Percentiles rank a stretch among this genome's conserved stretches.
These are phyloP conservation scores for Eptatretus burgeri DNA, from an alignment of 2,113 vertebrate genomes.

Conservation along the genomic window DNA sequence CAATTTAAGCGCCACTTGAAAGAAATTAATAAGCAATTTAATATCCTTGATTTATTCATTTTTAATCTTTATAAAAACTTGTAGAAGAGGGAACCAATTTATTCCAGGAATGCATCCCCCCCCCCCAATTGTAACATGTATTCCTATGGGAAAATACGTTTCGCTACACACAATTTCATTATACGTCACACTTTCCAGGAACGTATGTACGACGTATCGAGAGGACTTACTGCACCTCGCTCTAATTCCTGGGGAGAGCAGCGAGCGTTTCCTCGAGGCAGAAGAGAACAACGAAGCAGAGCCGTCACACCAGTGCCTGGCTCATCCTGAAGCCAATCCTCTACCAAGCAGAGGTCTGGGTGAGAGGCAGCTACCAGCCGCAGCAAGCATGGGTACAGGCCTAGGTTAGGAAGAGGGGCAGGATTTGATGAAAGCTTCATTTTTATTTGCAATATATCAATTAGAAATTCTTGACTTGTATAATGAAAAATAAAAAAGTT, in stretches of 20 bases:
- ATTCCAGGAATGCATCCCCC: too few species aligned
- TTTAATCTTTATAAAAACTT: too few species aligned
- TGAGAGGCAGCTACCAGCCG: constrained; percentile 85
- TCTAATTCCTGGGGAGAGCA: not conserved
- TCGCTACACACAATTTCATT: too few species aligned
- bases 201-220: too few species aligned
- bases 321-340: constrained; percentile 92
- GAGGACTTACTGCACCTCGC: not conserved
- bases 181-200: too few species aligned
- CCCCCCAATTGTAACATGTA: too few species aligned
- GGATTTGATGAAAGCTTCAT: not conserved
- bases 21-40: too few species aligned
- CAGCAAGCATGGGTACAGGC: constrained; percentile 60
- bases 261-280: constrained; percentile 22
- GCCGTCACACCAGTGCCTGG: constrained; percentile 72
- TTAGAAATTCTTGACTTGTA: not conserved
- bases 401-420: constrained; percentile 15
- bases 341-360: constrained; percentile 81
- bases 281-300: constrained; percentile 53
- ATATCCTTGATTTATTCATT: too few species aligned
- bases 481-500: too few species aligned
- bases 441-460: not conserved
- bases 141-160: too few species aligned
- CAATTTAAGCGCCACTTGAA: too few species aligned
- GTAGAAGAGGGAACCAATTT: too few species aligned